phyloP scores from a whole-genome alignment of 1,140 invertebrate genomes.

The Temnothorax curvispinosus region DNA sequence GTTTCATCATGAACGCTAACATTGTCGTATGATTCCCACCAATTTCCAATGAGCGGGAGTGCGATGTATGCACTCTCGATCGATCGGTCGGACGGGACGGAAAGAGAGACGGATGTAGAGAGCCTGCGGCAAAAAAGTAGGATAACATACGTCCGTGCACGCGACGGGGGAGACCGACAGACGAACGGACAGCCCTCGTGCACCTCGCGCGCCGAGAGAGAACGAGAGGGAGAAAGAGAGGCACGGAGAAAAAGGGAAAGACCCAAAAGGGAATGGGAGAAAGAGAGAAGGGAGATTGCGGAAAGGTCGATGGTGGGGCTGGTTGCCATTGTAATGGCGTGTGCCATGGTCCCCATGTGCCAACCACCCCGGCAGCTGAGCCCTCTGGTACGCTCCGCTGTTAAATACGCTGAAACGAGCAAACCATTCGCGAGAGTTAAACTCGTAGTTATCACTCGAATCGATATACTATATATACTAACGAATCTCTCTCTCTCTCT shows the following conservation, averaged over 20 bases:
- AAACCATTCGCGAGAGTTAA: conserved; percentile 75
- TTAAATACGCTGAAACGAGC: conserved; percentile 77
- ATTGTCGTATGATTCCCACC: conserved; percentile 63
- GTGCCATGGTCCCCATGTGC: conserved; percentile 76
- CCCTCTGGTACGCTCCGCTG: conserved; percentile 67
- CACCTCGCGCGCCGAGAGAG: conserved; percentile 65
- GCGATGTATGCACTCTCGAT: conserved; percentile 70
- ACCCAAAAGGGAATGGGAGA: neutral
- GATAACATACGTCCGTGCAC: conserved; percentile 75
- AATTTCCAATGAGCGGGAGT: conserved; percentile 69
- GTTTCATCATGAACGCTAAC: conserved; percentile 59
- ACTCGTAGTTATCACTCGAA: conserved; percentile 76
- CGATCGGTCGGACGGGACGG: conserved; percentile 63
- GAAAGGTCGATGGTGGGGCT: conserved; percentile 59
- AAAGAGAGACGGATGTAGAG: conserved; percentile 68
- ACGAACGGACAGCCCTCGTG: conserved; percentile 69
- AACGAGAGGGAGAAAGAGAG: conserved; percentile 11
- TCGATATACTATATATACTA: conserved; percentile 63
- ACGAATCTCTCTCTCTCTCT: neutral
- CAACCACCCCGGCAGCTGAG: conserved; percentile 71
- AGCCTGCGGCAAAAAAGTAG: conserved; percentile 76
- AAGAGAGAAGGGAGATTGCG: conserved; percentile 61
- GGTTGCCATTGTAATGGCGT: conserved; percentile 77
- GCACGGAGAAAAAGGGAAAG: neutral
- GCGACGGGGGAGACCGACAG: conserved; percentile 68